Evolutionary conservation across 30 jellyfish, hydroid and myxozoan genomes (phyloP).

Genomic region (Sanderia malayensis): DNA sequence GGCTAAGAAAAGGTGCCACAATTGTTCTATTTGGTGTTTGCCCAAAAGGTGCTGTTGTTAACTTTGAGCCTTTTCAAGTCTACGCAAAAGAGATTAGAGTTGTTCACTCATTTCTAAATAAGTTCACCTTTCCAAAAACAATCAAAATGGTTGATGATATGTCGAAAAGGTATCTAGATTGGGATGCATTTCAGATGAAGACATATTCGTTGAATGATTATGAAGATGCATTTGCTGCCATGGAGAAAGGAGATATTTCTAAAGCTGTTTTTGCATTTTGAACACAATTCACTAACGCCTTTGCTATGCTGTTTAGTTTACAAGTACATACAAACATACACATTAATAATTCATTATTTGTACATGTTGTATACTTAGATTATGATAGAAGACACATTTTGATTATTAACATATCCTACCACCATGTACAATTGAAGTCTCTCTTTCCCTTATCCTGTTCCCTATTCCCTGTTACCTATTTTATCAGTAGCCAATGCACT

Average conservation of each 20-base stretch:
- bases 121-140: slow-evolving; percentile 73
- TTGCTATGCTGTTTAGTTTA: too few species aligned
- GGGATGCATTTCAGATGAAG: slow-evolving; percentile 65
- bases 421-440: too few species aligned
- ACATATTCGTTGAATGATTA: slow-evolving; percentile 62
- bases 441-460: too few species aligned
- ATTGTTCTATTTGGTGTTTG: slow-evolving; percentile 86
- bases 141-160: slow-evolving; percentile 60
- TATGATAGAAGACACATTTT: too few species aligned
- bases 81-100: slow-evolving; percentile 66
- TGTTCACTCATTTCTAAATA: slow-evolving; percentile 68
- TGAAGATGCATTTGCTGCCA: slow-evolving; percentile 69
- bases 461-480: too few species aligned
- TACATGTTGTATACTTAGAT: too few species aligned
- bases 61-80: slow-evolving; percentile 74
- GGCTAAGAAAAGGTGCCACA: slow-evolving; percentile 85
- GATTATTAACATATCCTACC: too few species aligned
- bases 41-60: slow-evolving; percentile 62
- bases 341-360: too few species aligned
- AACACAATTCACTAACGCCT: too few species aligned
- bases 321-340: too few species aligned
- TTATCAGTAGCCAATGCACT: too few species aligned
- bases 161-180: slow-evolving; percentile 78
- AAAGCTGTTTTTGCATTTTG: slow-evolving; percentile 81
- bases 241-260: slow-evolving; percentile 73